A percentile compares a stretch with the other conserved stretches of the same genome.
phyloP scores from a whole-genome alignment of 1,140 invertebrate genomes.

The Pristionchus pacificus region DNA sequence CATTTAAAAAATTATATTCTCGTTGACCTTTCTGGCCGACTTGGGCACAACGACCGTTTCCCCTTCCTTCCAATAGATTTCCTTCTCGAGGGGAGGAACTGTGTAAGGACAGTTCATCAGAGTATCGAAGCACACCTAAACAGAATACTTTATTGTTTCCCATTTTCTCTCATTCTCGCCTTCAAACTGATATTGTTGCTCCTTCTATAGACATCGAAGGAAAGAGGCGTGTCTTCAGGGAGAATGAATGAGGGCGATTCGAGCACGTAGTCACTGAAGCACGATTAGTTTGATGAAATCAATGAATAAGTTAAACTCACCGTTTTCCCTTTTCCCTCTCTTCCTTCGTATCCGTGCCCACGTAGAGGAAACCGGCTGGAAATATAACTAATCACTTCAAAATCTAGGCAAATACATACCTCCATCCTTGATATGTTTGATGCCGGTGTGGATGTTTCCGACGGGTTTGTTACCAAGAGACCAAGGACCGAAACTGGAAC shows the following conservation, averaged over 20 bases:
- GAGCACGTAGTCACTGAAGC: not conserved
- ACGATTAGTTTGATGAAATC: too few species aligned
- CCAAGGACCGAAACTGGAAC: slow-evolving; percentile 17
- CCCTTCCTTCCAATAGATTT: slow-evolving; percentile 25
- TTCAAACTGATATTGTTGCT: slow-evolving; percentile 27
- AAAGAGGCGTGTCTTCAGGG: slow-evolving; percentile 13
- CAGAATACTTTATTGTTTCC: too few species aligned
- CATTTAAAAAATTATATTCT: too few species aligned
- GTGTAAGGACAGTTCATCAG: slow-evolving; percentile 22
- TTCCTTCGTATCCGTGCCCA: slow-evolving; percentile 31
- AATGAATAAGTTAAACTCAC: too few species aligned
- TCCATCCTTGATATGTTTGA: slow-evolving; percentile 9
- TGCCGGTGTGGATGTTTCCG: slow-evolving; percentile 23
- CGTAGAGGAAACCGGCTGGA: slow-evolving; percentile 27
- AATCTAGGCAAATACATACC: slow-evolving; percentile 7
- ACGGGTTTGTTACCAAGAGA: slow-evolving; percentile 12
- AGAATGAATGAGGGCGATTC: slow-evolving; percentile 22
- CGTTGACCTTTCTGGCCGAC: slow-evolving; percentile 8
- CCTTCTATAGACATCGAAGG: slow-evolving; percentile 26
- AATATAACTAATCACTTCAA: not conserved
- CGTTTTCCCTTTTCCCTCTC: too few species aligned
- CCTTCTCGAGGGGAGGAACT: slow-evolving; percentile 20
- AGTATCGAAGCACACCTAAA: slow-evolving; percentile 22
- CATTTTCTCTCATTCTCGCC: too few species aligned
- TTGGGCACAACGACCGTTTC: slow-evolving; percentile 24